Conservation (phyloP, 2,888 invertebrate genomes). For the Apamea epomidion region DNA sequence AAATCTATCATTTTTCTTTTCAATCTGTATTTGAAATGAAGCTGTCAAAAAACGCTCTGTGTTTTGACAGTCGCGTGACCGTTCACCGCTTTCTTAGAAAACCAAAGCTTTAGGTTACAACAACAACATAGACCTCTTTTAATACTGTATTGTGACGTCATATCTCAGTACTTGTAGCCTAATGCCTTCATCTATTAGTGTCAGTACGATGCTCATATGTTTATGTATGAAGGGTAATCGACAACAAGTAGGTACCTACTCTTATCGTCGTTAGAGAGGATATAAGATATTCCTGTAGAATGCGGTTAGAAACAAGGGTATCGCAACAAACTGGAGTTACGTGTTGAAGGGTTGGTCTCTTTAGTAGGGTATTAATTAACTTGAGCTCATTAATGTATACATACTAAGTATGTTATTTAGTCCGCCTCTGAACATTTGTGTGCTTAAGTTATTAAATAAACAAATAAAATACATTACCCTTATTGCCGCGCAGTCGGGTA, state of each 20-base stretch:
- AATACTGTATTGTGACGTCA: conserved; percentile 4
- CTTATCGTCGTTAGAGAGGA: conserved; percentile 24
- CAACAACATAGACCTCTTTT: neutral
- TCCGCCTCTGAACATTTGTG: neutral
- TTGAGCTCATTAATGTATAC: neutral
- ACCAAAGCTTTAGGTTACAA: neutral
- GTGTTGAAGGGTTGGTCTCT: conserved; percentile 3
- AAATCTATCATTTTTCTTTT: too few species aligned
- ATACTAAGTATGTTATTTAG: too few species aligned
- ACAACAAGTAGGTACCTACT: conserved; percentile 27
- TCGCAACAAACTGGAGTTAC: conserved; percentile 28
- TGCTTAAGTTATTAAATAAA: neutral
- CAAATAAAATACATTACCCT: neutral
- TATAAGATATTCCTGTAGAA: conserved; percentile 29
- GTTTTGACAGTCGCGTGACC: neutral
- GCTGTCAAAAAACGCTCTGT: neutral
- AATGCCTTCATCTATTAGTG: conserved; percentile 45
- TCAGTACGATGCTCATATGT: conserved; percentile 34
- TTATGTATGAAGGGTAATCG: conserved; percentile 41
- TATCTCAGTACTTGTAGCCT: conserved; percentile 22
- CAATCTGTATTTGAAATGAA: neutral
- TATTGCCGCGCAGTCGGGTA: neutral
- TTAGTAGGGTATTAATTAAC: conserved; percentile 18
- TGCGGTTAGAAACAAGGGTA: conserved; percentile 11
- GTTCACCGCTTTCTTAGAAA: neutral